These are phyloP conservation scores for Nycticorax nycticorax DNA, from an alignment of 2,113 vertebrate species.

Conservation along the genomic window DNA sequence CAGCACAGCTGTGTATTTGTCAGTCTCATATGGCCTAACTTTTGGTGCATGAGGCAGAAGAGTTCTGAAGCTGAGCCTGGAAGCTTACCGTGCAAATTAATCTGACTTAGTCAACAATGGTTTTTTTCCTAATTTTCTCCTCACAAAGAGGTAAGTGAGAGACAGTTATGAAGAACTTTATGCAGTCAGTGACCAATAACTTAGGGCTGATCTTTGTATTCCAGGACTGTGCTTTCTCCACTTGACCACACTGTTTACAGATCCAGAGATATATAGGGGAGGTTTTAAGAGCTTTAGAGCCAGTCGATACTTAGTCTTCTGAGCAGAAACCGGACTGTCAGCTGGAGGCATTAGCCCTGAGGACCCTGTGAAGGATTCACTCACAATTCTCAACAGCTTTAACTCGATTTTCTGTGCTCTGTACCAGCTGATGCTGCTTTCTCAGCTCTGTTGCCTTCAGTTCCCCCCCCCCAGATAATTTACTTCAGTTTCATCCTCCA, in stretches of 20 bases:
- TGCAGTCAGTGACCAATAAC: background rate
- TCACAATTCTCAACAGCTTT: background rate
- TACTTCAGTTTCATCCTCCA: background rate
- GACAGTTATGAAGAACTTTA: background rate
- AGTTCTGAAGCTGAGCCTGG: background rate
- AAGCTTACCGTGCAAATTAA: background rate
- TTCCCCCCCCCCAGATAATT: background rate
- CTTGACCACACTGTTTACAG: background rate
- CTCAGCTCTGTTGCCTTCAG: background rate
- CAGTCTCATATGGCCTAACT: background rate
- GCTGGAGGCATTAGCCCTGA: background rate
- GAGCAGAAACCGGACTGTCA: background rate
- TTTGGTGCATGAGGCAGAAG: background rate
- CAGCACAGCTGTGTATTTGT: background rate
- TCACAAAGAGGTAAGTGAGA: background rate
- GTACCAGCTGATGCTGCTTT: background rate
- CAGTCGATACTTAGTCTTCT: background rate
- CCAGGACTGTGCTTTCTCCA: background rate
- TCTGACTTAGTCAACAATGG: background rate
- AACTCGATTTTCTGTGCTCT: background rate
- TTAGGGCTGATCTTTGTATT: background rate
- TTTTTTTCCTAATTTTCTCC: background rate
- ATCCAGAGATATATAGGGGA: background rate
- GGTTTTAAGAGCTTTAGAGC: background rate
- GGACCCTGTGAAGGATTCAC: background rate